Evolutionary conservation across 1,140 invertebrate species (phyloP), one percentile per base, ranked within the genome.

Genomic region (Nomia melanderi): DNA sequence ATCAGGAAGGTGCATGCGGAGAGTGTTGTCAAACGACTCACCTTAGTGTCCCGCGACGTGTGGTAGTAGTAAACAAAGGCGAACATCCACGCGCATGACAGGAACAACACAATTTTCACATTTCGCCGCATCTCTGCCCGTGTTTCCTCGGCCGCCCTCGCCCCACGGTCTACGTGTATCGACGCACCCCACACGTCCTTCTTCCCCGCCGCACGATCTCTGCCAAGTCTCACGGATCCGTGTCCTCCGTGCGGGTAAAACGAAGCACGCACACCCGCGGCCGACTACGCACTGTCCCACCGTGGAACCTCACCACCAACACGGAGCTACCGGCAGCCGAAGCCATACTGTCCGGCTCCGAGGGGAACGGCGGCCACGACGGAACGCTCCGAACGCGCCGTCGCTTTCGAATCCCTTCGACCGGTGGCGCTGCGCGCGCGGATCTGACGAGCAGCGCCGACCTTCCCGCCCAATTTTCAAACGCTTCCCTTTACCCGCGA

Each of bases 51-150:
- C 79, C 89, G 88, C 9, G 92, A 91, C 44, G 91, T 89, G 83
- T 93, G 93, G 65, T 93, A 92, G 86, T 93, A 93, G 88, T 93
- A 93, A 88, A 93, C 92, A 88, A 93, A 93, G 80, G 90, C 93
- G 81, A 92, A 93, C 93, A 93, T 93, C 93, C 93, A 93, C 56
- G 92, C 91, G 88, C 92, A 92, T 77, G 93, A 93, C 79, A 93
- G 90, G 64, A 93, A 85, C 73, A 93, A 88, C 83, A 93, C 89
- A 85, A 93, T 90, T 90, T 93, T 93, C 76, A 93, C 92, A 90
- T 93, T 93, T 78, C 93, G 92, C 87, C 93, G 90, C 93, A 93
- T 93, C 86, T 87, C 87, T 87, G 70, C 67, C n/a, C n/a, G n/a
- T n/a, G 27, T 39, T 65, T 72, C 27, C 27, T 44, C 59, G 4